Evolutionary conservation across 2,797 vertebrate species (phyloP).

Genomic region (Emydoidea blandingii): DNA sequence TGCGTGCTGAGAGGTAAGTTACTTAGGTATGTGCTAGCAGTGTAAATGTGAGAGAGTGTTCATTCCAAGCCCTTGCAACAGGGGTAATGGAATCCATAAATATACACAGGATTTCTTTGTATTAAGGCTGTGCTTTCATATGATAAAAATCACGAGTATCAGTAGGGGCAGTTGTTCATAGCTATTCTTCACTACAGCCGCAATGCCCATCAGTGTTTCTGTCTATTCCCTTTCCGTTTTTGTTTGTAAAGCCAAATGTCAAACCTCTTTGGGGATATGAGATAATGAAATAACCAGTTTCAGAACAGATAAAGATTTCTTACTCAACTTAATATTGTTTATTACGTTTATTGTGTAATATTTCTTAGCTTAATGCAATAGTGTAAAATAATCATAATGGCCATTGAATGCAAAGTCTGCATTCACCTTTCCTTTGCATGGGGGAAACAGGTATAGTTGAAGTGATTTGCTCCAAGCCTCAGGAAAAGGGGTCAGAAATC

Average conservation of each 20-base stretch:
- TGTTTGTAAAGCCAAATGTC: neutral
- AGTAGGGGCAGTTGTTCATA: neutral
- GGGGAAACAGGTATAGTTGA: neutral
- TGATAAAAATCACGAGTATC: neutral
- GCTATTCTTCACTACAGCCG: conserved; percentile 7
- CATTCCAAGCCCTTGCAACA: conserved; percentile 14
- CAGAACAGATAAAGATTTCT: conserved; percentile 10
- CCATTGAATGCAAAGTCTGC: neutral
- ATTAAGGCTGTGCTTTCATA: conserved; percentile 23
- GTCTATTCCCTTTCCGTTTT: neutral
- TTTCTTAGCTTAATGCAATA: neutral
- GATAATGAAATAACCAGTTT: neutral
- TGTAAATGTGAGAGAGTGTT: conserved; percentile 44
- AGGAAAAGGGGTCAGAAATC: neutral
- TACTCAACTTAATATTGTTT: neutral
- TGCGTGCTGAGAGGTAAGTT: conserved; percentile 94
- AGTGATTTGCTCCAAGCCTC: neutral
- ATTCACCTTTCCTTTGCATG: neutral
- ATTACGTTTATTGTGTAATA: neutral
- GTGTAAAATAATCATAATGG: neutral
- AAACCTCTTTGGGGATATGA: neutral
- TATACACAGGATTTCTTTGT: conserved; percentile 44
- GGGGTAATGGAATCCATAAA: conserved; percentile 12
- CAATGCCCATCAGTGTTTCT: neutral
- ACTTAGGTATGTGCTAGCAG: conserved; percentile 41